phyloP scores from a whole-genome alignment of 2,797 vertebrate species.

The Vespertilio murinus region DNA sequence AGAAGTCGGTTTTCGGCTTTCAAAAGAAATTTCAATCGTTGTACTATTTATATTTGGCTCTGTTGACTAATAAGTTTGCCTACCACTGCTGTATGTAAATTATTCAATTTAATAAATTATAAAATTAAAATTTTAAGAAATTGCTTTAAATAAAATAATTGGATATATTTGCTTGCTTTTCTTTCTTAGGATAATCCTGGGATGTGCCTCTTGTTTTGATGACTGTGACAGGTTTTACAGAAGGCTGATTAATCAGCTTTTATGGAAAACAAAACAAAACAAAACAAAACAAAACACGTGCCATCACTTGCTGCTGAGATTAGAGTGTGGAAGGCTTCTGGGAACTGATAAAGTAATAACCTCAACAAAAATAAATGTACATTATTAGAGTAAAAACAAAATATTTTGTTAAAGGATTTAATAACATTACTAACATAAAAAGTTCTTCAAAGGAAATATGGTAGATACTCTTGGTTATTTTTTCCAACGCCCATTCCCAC shows the following conservation, averaged over 20 bases:
- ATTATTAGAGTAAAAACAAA: conserved; percentile 10
- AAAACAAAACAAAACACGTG: background rate
- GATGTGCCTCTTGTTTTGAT: background rate
- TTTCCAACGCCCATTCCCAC: background rate
- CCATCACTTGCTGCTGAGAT: background rate
- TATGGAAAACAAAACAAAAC: background rate
- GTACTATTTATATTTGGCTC: no score
- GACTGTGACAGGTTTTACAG: background rate
- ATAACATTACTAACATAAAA: background rate
- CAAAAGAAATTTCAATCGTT: no score
- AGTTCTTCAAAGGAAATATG: conserved; percentile 6
- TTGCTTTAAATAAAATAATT: background rate
- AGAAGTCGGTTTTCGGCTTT: no score
- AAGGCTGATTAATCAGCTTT: background rate
- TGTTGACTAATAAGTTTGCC: no score
- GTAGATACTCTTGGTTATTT: background rate
- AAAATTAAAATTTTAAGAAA: conserved; percentile 36
- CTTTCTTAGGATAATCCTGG: background rate
- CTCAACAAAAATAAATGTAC: background rate
- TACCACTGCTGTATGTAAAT: background rate
- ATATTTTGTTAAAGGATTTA: background rate
- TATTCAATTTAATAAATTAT: background rate
- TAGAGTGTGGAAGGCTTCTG: background rate
- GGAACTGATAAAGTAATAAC: background rate
- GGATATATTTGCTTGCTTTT: background rate